phyloP scores from a whole-genome alignment of 2,797 vertebrate genomes.

The Cossypha dichroa region DNA sequence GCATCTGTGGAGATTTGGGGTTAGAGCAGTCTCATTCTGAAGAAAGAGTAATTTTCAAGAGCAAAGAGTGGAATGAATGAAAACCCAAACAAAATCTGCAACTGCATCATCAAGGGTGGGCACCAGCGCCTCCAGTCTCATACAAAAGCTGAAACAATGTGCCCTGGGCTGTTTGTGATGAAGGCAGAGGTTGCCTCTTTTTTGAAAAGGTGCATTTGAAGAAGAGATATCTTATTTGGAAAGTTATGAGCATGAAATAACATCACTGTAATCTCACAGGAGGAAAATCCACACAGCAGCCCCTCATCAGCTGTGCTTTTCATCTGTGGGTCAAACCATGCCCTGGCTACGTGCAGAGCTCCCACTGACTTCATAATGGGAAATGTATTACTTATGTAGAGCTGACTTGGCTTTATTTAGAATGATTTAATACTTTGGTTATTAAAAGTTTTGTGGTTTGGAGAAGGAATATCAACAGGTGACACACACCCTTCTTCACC shows the following conservation, averaged over 20 bases:
- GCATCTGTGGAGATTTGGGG: not conserved
- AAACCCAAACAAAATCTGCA: slow-evolving; percentile 1
- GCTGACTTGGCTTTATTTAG: slow-evolving; percentile 11
- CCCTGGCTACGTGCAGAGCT: not conserved
- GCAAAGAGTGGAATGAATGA: not conserved
- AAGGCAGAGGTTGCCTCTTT: not conserved
- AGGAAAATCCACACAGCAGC: not conserved
- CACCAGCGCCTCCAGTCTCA: not conserved
- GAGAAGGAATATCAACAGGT: not conserved
- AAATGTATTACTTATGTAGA: slow-evolving; percentile 15
- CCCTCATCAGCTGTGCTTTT: not conserved
- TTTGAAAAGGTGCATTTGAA: not conserved
- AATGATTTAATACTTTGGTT: not conserved
- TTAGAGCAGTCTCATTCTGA: not conserved
- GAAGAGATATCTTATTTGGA: not conserved
- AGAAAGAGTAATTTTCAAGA: not conserved
- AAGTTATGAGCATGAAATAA: not conserved
- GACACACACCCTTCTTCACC: not conserved
- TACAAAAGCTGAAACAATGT: not conserved
- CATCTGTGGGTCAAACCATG: not conserved
- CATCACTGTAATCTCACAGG: not conserved
- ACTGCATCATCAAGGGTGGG: not conserved
- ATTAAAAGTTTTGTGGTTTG: not conserved
- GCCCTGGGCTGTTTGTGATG: not conserved
- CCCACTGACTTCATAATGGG: not conserved